These are phyloP conservation scores for Tapirus terrestris DNA, from an alignment of 2,113 vertebrate species.

Conservation along the genomic window DNA sequence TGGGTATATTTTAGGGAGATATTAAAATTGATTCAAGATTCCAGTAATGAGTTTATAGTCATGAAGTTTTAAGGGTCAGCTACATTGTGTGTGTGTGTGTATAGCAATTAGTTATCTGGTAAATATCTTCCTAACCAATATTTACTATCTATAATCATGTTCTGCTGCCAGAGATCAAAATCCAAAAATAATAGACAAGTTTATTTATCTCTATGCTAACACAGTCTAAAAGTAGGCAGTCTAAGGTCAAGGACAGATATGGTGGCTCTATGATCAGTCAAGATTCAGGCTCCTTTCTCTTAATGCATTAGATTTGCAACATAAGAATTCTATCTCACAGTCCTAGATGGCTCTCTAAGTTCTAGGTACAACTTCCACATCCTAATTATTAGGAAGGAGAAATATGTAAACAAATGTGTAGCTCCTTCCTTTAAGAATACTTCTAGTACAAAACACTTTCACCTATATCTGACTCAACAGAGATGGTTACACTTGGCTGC, in stretches of 20 bases:
- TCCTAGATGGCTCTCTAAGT: not conserved
- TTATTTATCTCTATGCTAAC: not conserved
- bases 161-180: not conserved
- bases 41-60: not conserved
- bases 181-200: not conserved
- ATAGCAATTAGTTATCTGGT: not conserved
- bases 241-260: not conserved
- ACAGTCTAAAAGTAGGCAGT: not conserved
- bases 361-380: not conserved
- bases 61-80: not conserved
- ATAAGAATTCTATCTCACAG: not conserved
- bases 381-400: not conserved
- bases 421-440: not conserved
- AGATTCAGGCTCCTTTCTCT: not conserved
- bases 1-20: not conserved
- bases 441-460: not conserved
- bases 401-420: not conserved
- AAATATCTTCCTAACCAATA: not conserved
- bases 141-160: not conserved
- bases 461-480: not conserved
- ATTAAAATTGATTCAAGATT: not conserved
- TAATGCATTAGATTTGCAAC: not conserved
- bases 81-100: not conserved
- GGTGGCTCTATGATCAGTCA: not conserved
- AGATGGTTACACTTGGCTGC: not conserved